Evolutionary conservation across 2,113 vertebrate species (phyloP).

Genomic region (Solea senegalensis): DNA sequence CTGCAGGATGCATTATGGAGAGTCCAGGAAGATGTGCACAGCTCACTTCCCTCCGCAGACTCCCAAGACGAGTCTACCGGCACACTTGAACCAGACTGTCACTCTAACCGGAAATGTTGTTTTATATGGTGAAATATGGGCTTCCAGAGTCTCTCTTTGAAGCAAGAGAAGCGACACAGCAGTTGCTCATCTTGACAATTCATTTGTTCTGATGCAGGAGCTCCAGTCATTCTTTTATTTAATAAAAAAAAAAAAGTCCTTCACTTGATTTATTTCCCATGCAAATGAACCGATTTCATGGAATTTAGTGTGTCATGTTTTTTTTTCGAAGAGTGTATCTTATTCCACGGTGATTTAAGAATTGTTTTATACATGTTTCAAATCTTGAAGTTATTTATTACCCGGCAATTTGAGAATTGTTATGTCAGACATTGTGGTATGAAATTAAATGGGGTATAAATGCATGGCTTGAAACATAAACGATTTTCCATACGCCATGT

Average conservation of each 20-base stretch:
- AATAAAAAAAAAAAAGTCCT: not conserved
- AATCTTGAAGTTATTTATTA: constrained; percentile 2
- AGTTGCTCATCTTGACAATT: constrained; percentile 1
- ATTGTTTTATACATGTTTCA: not conserved
- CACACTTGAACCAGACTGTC: constrained; percentile 16
- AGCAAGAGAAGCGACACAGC: not conserved
- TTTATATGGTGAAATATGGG: not conserved
- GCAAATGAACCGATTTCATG: not conserved
- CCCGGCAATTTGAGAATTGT: not conserved
- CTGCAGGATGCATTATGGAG: constrained; percentile 56
- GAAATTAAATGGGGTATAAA: not conserved
- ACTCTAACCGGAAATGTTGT: not conserved
- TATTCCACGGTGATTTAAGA: not conserved
- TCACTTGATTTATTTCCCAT: constrained; percentile 13
- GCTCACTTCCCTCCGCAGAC: constrained; percentile 27
- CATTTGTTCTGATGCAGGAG: not conserved
- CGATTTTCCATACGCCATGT: too few relatives aligned
- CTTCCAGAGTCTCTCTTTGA: not conserved
- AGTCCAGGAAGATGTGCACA: constrained; percentile 37
- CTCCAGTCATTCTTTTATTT: not conserved
- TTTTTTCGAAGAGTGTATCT: not conserved
- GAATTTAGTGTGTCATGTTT: not conserved
- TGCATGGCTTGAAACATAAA: too few relatives aligned
- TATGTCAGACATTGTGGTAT: not conserved
- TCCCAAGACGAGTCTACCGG: constrained; percentile 17